Base-by-base conservation (phyloP, 2,113 vertebrate genomes). In the Pituophis catenifer region DNA sequence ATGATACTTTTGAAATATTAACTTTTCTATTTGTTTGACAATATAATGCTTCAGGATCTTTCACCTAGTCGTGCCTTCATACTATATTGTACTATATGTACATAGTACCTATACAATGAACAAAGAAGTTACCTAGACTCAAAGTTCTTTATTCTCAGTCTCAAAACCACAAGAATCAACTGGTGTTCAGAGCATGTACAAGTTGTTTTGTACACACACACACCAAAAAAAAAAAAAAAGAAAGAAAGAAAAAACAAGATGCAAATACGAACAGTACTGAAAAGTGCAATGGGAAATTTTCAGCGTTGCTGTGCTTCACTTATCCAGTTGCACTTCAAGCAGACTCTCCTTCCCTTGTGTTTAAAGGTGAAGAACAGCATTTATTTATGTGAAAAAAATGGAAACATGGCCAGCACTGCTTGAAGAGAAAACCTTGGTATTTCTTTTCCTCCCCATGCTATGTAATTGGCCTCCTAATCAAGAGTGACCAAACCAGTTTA, bases 21-120 rank as follows among this genome's bases (percentile, higher is more conserved):
- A 86, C 0, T 62, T 87, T 2, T 87, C n/a, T 12, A 81, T 89
- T 94, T 94, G 94, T 94, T 96, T 62, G 12, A 38, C 1, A 50
- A 88, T 3, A 95, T 93, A 94, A 94, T 91, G 1, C 93, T 90
- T 58, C 33, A 93, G 33, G 94, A 19, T 26, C 44, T 85, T 58
- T 59, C 92, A 3, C 19, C 0, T 0, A 50, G 0, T 0, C 54
- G 15, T 3, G 5, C 26, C 59, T 88, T 88, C 88, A 62, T n/a
- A 33, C 52, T 7, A 88, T 52, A 48, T 48, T 48, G 44, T 48
- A 48, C 44, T 48, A 48, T 48, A 48, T 81, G 0, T 50, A 0
- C 33, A 59, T 90, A n/a, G 17, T 0, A 50, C 38, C 5, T 12
- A 1, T 0, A 52, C 44, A 4, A 58, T 29, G 50, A 55, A 21